Evolutionary conservation across 2,113 vertebrate species (phyloP).

Genomic region (Mustelus asterias): DNA sequence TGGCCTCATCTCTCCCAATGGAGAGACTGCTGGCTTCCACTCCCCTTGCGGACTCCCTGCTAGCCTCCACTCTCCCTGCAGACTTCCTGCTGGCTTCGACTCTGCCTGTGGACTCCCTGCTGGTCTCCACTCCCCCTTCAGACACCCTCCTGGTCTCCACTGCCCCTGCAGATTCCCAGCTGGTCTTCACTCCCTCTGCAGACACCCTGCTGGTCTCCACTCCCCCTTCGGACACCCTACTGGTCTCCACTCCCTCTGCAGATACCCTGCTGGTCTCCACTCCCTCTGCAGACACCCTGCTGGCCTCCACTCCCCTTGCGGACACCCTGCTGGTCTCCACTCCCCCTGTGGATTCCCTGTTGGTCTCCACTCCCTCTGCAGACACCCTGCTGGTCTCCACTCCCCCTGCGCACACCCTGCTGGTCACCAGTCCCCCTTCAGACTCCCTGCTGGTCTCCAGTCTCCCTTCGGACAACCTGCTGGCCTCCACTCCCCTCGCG

Average conservation of each 20-base stretch:
- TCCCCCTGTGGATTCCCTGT: background rate
- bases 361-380: background rate
- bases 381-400: background rate
- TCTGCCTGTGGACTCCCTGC: background rate
- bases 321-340: background rate
- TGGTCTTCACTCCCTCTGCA: no score
- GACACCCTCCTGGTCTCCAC: background rate
- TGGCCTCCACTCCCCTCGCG: no score
- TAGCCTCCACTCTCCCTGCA: background rate
- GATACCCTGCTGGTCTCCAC: no score
- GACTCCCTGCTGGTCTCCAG: background rate
- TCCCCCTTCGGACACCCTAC: background rate
- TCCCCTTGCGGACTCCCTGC: no score
- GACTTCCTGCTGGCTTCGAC: accelerated
- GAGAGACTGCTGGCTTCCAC: no score
- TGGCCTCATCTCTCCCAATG: no score
- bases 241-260: background rate
- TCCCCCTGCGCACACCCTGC: background rate
- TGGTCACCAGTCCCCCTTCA: background rate
- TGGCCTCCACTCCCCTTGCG: background rate
- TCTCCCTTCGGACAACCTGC: background rate
- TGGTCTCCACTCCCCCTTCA: background rate
- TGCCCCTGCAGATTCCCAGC: background rate
- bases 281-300: background rate
- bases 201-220: background rate